Percentiles rank a stretch among this genome's conserved stretches.
phyloP scores from a whole-genome alignment of 1,140 invertebrate genomes.

The Phymastichus coffea region DNA sequence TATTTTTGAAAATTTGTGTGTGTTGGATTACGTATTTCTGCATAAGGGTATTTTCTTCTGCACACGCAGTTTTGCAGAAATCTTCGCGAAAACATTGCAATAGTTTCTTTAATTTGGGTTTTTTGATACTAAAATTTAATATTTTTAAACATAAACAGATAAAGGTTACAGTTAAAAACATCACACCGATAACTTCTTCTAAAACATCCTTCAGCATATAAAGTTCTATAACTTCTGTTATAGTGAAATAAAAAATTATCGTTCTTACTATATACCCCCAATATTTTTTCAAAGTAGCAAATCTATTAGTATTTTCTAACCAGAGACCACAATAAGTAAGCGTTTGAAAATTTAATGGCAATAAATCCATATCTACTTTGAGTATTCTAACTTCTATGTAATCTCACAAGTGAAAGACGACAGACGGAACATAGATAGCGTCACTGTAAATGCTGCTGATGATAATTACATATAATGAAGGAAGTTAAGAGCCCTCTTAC shows the following conservation, averaged over 20 bases:
- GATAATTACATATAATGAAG: no score
- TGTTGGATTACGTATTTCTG: not conserved
- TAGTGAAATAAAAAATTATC: not conserved
- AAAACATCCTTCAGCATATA: not conserved
- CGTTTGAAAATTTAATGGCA: not conserved
- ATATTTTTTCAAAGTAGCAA: not conserved
- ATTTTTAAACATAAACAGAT: not conserved
- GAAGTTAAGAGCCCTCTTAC: no score
- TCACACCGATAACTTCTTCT: not conserved
- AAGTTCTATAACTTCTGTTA: no score
- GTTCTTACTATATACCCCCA: not conserved
- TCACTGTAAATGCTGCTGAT: no score
- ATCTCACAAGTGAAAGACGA: no score
- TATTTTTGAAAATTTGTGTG: not conserved
- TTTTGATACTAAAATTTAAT: not conserved
- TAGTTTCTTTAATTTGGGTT: not conserved
- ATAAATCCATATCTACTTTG: not conserved
- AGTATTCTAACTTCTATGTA: no score
- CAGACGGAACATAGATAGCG: no score
- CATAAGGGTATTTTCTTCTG: not conserved
- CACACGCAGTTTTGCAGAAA: not conserved
- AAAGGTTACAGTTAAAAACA: not conserved
- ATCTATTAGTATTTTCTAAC: not conserved
- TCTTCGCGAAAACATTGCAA: not conserved
- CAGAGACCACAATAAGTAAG: not conserved